These are phyloP conservation scores for Chrysomela aeneicollis DNA, from an alignment of 2,888 invertebrate genomes.

Conservation along the genomic window DNA sequence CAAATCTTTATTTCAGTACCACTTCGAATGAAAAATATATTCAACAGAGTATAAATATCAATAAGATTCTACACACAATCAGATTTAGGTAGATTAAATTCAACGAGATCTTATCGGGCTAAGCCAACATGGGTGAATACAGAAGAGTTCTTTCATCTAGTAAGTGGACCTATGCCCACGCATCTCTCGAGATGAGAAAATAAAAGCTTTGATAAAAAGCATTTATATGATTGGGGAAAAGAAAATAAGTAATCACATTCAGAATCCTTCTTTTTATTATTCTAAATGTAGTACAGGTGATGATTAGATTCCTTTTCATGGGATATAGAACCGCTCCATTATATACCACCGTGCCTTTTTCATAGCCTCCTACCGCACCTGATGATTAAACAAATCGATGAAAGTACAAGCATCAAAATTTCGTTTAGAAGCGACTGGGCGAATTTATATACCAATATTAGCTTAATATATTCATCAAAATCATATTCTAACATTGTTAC, in stretches of 20 bases:
- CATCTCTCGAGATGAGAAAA: slow-evolving; percentile 26
- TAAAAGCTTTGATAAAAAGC: slow-evolving; percentile 15
- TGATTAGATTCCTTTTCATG: not conserved
- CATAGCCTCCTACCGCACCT: no score
- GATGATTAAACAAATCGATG: no score
- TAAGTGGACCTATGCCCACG: slow-evolving; percentile 34
- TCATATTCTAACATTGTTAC: no score
- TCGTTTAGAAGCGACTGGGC: no score
- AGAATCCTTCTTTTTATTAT: not conserved
- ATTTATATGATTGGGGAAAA: not conserved
- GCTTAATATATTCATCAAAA: no score
- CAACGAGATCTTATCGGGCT: slow-evolving; percentile 32
- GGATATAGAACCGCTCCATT: no score
- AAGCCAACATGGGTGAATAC: slow-evolving; percentile 34
- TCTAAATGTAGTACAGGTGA: not conserved
- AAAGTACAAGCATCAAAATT: no score
- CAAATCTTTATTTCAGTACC: slow-evolving; percentile 13
- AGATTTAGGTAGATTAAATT: slow-evolving; percentile 32
- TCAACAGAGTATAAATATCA: slow-evolving; percentile 26
- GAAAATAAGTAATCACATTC: not conserved
- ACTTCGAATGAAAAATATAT: slow-evolving; percentile 8
- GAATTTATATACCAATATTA: no score
- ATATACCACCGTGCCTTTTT: no score
- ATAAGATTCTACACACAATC: slow-evolving; percentile 25
- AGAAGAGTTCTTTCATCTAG: slow-evolving; percentile 31